These are phyloP conservation scores for Gryllus longicercus DNA, from an alignment of 2,888 invertebrate species.

Conservation along the genomic window DNA sequence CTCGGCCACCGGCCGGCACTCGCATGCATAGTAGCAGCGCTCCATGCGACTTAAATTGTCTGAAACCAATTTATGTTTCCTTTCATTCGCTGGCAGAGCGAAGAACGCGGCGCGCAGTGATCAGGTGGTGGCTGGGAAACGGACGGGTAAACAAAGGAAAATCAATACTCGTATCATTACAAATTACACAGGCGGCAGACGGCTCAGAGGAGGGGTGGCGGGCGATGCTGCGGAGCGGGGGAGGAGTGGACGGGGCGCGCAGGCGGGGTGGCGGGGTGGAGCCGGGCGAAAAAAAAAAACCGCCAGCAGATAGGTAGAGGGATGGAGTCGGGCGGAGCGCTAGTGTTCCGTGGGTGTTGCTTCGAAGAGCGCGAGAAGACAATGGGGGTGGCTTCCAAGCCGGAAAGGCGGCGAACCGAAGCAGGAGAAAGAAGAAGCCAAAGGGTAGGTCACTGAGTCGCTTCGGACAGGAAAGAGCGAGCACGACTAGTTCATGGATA, in stretches of 20 bases:
- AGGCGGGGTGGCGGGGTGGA: neutral
- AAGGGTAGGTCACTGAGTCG: too few relatives aligned
- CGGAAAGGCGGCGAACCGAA: too few relatives aligned
- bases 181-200: neutral
- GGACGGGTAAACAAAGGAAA: neutral
- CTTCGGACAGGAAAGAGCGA: too few relatives aligned
- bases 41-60: neutral
- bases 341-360: too few relatives aligned
- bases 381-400: too few relatives aligned
- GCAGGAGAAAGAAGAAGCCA: too few relatives aligned
- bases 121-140: neutral
- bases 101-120: neutral
- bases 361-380: too few relatives aligned
- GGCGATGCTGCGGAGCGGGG: too few relatives aligned
- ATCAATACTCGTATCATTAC: conserved; percentile 11
- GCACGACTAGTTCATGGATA: too few relatives aligned
- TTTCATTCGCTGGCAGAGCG: neutral
- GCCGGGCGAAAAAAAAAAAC: neutral
- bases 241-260: neutral
- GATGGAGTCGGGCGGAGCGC: neutral
- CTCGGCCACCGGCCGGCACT: neutral
- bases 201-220: neutral
- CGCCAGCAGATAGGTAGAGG: neutral
- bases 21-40: neutral
- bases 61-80: conserved; percentile 11